Conservation (phyloP, 1,140 invertebrate genomes). For the Magallana angulata region DNA sequence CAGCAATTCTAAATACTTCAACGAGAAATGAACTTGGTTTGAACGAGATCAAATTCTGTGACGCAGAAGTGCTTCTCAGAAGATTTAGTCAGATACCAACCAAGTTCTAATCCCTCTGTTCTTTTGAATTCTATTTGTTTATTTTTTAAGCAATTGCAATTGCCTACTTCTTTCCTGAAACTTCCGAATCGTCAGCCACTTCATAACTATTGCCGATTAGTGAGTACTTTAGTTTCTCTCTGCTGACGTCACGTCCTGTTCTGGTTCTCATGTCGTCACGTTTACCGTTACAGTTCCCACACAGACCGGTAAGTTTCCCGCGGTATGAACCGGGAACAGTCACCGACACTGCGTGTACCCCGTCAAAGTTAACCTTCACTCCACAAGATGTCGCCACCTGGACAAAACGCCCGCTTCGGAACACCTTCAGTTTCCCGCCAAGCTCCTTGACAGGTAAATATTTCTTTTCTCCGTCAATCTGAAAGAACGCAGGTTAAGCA, state of each 20-base stretch:
- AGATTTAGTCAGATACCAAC: no score
- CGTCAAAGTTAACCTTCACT: conserved; percentile 89
- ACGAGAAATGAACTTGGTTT: no score
- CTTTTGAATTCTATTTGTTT: no score
- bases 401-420: conserved; percentile 52
- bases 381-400: conserved; percentile 61
- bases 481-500: conserved; percentile 81
- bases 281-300: conserved; percentile 66
- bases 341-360: conserved; percentile 83
- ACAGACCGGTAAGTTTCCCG: conserved; percentile 78
- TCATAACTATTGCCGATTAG: conserved; percentile 63
- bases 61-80: no score
- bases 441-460: conserved; percentile 52
- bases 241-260: conserved; percentile 56
- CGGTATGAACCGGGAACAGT: conserved; percentile 88
- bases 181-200: background rate
- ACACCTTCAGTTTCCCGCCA: conserved; percentile 50
- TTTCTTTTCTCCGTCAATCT: conserved; percentile 58
- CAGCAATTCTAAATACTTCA: no score
- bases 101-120: no score
- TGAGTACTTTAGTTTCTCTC: conserved; percentile 38
- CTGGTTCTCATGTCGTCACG: conserved; percentile 59
- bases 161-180: background rate
- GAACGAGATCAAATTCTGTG: no score
- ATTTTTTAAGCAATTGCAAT: no score